phyloP scores from a whole-genome alignment of 64 coral and sea anemone genomes.

The Montipora capricornis region DNA sequence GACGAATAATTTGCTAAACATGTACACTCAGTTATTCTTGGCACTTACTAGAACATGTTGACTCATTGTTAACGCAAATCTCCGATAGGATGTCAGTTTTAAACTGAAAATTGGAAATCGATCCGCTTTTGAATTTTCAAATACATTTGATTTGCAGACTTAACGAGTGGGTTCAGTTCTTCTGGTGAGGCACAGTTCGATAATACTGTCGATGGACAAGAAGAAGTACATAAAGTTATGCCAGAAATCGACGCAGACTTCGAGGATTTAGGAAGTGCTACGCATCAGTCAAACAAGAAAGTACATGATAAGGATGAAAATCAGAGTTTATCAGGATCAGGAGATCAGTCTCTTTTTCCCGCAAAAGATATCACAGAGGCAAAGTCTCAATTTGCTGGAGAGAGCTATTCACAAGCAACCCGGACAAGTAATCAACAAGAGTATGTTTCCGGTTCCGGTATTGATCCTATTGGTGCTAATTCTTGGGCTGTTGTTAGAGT shows the following conservation, averaged over 20 bases:
- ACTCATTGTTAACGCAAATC: too few species aligned
- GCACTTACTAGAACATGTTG: too few species aligned
- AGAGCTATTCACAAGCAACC: neutral
- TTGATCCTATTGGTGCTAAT: conserved; percentile 30
- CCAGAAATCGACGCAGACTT: conserved; percentile 14
- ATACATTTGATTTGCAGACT: neutral
- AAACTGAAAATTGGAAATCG: too few species aligned
- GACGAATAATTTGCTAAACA: neutral
- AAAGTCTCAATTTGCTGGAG: conserved; percentile 15
- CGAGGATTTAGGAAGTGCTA: neutral
- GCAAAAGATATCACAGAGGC: neutral
- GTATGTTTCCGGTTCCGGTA: conserved; percentile 45
- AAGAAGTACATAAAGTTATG: neutral
- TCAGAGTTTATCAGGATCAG: conserved; percentile 12
- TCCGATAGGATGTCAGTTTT: too few species aligned
- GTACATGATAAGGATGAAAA: neutral
- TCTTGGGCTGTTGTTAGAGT: conserved; percentile 51
- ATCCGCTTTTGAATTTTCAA: neutral
- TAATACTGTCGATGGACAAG: neutral
- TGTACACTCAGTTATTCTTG: too few species aligned
- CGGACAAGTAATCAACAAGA: conserved; percentile 3
- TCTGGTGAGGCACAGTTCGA: neutral
- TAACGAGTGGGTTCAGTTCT: neutral
- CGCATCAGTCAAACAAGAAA: neutral
- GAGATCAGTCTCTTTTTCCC: conserved; percentile 13